A percentile compares a stretch with the other conserved stretches of the same genome.
These are phyloP conservation scores for Pogonocherus hispidulus DNA, from an alignment of 2,888 invertebrate species.

Conservation along the genomic window DNA sequence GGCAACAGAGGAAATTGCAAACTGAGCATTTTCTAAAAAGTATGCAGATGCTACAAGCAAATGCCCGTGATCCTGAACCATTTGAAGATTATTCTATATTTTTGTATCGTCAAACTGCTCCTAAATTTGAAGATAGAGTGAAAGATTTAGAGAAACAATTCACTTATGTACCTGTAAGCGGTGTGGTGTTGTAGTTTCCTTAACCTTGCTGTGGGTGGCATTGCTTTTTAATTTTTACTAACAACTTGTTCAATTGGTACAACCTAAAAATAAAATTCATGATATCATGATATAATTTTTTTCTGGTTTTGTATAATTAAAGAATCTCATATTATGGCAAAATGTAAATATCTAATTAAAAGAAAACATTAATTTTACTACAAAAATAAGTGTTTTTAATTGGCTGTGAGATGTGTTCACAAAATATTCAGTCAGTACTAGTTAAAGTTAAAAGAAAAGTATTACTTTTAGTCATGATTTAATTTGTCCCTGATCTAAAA, in stretches of 20 bases:
- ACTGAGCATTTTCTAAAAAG: constrained; percentile 88
- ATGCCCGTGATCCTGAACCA: constrained; percentile 76
- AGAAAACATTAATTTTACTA: too few species aligned
- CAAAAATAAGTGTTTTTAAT: too few species aligned
- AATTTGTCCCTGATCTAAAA: too few species aligned
- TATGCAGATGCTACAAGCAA: constrained; percentile 86
- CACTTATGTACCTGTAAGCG: constrained; percentile 78
- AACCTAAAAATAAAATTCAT: too few species aligned
- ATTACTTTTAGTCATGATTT: too few species aligned
- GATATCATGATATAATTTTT: too few species aligned
- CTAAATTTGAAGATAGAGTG: constrained; percentile 87
- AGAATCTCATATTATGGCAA: too few species aligned
- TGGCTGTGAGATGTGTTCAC: too few species aligned
- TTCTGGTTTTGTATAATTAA: too few species aligned
- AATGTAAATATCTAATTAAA: too few species aligned
- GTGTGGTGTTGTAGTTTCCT: constrained; percentile 47
- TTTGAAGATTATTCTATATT: constrained; percentile 89
- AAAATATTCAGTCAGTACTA: too few species aligned
- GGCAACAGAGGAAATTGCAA: constrained; percentile 80
- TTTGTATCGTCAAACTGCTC: constrained; percentile 87
- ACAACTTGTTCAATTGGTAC: constrained; percentile 1
- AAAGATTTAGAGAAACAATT: constrained; percentile 84
- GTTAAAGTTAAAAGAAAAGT: too few species aligned
- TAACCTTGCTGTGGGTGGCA: constrained; percentile 12
- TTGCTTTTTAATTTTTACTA: neutral